Percentiles rank a stretch among this genome's conserved stretches.
Evolutionary conservation across 2,113 vertebrate species (phyloP).

Genomic region (Pomatorhinus ruficollis): DNA sequence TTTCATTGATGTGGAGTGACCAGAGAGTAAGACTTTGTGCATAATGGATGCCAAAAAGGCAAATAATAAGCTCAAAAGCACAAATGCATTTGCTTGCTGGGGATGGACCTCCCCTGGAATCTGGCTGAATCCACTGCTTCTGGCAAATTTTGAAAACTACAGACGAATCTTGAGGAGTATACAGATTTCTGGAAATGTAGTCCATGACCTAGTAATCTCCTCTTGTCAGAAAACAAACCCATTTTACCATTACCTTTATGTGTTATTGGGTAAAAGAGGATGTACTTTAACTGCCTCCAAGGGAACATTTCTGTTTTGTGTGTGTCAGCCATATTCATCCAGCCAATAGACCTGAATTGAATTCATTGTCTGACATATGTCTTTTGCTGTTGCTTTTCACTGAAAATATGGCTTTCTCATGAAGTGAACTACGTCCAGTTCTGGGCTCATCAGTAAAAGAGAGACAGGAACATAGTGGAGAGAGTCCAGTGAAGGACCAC

Average conservation of each 20-base stretch:
- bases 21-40: background rate
- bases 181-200: background rate
- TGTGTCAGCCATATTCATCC: background rate
- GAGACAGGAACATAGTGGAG: background rate
- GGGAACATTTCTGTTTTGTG: background rate
- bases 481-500: fast-evolving
- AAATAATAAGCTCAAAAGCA: background rate
- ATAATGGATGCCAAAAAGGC: background rate
- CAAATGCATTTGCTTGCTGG: background rate
- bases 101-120: background rate
- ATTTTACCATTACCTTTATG: background rate
- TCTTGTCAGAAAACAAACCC: background rate
- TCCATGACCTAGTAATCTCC: background rate
- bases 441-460: background rate
- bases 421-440: background rate
- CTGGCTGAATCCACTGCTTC: background rate
- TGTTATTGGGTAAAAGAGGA: background rate
- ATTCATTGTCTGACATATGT: background rate
- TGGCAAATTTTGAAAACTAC: background rate
- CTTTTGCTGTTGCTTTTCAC: background rate
- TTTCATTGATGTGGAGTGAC: background rate
- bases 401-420: background rate
- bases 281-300: background rate
- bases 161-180: background rate
- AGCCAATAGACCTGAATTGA: background rate